Evolutionary conservation across 92 coral and sea anemone species (phyloP).

Genomic region (Anthopleura xanthogrammica): DNA sequence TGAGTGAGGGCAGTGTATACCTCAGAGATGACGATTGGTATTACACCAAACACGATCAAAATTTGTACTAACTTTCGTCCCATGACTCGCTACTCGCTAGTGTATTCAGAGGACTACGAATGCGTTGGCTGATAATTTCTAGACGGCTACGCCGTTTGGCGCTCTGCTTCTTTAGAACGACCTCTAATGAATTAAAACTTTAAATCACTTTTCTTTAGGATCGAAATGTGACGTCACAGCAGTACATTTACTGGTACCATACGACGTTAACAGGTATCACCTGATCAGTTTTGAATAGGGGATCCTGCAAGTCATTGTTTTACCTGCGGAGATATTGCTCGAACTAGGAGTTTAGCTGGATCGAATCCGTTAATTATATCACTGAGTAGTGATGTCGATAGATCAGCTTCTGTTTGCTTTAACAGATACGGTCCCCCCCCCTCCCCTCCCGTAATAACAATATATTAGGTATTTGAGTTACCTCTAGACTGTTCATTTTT

Average conservation of each 20-base stretch:
- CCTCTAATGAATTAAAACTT: constrained; percentile 1
- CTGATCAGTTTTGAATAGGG: background rate
- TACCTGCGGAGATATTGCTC: too few species aligned
- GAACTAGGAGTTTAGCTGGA: background rate
- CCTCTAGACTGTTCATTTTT: too few species aligned
- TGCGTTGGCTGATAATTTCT: background rate
- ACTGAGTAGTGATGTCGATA: too few species aligned
- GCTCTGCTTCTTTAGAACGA: background rate
- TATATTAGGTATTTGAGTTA: too few species aligned
- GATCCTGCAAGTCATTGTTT: background rate
- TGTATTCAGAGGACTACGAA: too few species aligned
- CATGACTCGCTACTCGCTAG: background rate
- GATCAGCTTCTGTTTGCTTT: background rate
- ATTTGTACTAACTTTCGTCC: background rate
- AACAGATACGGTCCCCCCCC: too few species aligned
- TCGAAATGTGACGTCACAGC: constrained; percentile 17
- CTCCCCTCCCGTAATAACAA: too few species aligned
- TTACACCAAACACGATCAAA: background rate
- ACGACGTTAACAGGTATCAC: background rate
- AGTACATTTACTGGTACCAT: constrained; percentile 18
- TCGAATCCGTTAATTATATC: background rate
- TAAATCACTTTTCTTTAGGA: background rate
- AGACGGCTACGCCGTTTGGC: constrained; percentile 26
- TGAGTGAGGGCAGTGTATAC: constrained; percentile 53
- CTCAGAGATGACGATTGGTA: constrained; percentile 8